Evolutionary conservation across 1,140 invertebrate species (phyloP).

Genomic region (Drosophila asahinai): DNA sequence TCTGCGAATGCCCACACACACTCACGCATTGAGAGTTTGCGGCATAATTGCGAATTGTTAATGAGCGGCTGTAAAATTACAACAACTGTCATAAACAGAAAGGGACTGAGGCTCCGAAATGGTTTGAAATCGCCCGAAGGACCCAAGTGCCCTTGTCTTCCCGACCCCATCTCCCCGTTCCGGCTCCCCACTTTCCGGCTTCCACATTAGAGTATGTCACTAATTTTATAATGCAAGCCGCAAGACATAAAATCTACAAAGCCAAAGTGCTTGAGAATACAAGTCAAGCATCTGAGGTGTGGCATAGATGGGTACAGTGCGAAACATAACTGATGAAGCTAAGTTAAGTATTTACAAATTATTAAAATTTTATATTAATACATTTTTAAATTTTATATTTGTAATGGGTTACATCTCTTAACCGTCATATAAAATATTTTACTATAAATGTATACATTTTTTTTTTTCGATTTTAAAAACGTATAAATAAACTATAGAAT

Average conservation of each 20-base stretch:
- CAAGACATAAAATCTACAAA: constrained; percentile 70
- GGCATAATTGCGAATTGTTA: constrained; percentile 46
- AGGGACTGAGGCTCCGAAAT: neutral
- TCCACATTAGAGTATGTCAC: constrained; percentile 49
- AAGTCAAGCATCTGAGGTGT: constrained; percentile 27
- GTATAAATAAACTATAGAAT: too few species aligned
- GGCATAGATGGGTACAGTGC: constrained; percentile 22
- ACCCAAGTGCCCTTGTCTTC: neutral
- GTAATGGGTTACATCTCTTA: too few species aligned
- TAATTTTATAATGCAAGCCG: constrained; percentile 72
- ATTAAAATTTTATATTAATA: neutral
- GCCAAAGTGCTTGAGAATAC: constrained; percentile 43
- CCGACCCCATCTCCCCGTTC: too few species aligned
- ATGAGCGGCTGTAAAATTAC: constrained; percentile 37
- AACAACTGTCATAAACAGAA: constrained; percentile 50
- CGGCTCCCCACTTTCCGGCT: neutral
- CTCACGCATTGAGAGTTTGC: constrained; percentile 7
- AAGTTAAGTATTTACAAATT: neutral
- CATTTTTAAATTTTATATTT: neutral
- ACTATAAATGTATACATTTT: too few species aligned
- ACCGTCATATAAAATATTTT: too few species aligned
- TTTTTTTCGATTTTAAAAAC: too few species aligned
- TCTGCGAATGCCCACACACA: constrained; percentile 1
- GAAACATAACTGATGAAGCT: neutral
- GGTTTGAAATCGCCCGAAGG: constrained; percentile 13